Evolutionary conservation across 2,888 invertebrate species (phyloP), one percentile per base, ranked within the genome.

Genomic region (Agrochola macilenta): DNA sequence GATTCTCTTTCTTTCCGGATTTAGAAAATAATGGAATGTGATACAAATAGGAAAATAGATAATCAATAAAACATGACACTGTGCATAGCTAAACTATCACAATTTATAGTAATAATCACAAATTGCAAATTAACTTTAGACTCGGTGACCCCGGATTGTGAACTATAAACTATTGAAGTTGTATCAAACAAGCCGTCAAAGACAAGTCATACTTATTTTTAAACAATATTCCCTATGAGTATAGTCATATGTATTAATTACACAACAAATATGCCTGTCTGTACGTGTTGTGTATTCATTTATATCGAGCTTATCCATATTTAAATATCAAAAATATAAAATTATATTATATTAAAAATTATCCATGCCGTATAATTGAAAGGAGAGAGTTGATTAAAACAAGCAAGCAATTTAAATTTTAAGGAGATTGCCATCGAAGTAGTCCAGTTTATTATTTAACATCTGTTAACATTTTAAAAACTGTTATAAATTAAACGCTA

Each of bases 401-500:
- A 75, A 73, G 65, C 49, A 81, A 63, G 74, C 23, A 80, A 78
- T 82, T 82, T 65, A 76, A 80, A 81, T 58, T 77, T 72, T 71
- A 75, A 81, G 74, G 65, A 84, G 86, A 89, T 90, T 74, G 79
- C 74, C 64, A 90, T 85, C 86, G 71, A 81, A 78, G 49, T 89
- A 82, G 64, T 81, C 81, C 87, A 86, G 82, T 84, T 83, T 82
- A 69, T 86, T 85, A 84, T 82, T 90, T 83, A 87, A 84, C 83
- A 84, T 83, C 78, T 84, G 82, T 77, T 83, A 82, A 78, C 71
- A 76, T 85, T 88, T 85, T 43, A 70, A 85, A 82, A 86, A 83
- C 77, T 69, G 76, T 83, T 77, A 81, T 77, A 84, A 81, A 79
- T 88, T 76, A 78, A 86, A 83, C 79, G 80, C 72, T 66, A 78